phyloP scores from a whole-genome alignment of 2,797 vertebrate genomes.

The Buphagus erythrorhynchus region DNA sequence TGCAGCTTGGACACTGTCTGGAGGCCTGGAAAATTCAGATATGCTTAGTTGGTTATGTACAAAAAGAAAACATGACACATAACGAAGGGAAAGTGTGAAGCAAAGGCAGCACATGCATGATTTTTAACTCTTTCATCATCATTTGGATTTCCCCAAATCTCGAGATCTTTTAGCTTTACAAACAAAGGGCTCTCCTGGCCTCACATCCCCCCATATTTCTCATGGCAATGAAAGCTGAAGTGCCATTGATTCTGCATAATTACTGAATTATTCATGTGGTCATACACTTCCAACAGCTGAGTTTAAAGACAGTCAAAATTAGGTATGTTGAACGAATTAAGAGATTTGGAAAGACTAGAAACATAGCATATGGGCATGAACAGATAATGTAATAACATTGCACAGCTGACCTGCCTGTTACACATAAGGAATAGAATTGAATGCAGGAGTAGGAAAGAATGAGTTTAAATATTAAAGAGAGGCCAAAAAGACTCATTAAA shows the following conservation, averaged over 20 bases:
- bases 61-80: not conserved
- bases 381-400: not conserved
- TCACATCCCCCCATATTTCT: not conserved
- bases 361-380: not conserved
- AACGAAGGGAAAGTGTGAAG: not conserved
- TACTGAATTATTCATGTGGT: not conserved
- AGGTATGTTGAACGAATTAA: not conserved
- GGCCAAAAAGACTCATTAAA: constrained; percentile 6
- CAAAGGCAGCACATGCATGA: not conserved
- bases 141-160: not conserved
- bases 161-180: not conserved
- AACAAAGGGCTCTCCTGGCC: not conserved
- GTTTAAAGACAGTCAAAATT: not conserved
- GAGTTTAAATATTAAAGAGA: constrained; percentile 17
- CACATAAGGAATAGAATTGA: not conserved
- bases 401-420: not conserved
- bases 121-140: not conserved
- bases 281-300: not conserved
- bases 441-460: not conserved
- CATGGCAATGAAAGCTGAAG: not conserved
- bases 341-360: not conserved
- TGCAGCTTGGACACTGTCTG: not conserved
- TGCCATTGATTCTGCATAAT: not conserved
- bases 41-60: not conserved
- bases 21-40: not conserved